Conservation (phyloP, 1,140 invertebrate genomes). For the Limonius californicus region DNA sequence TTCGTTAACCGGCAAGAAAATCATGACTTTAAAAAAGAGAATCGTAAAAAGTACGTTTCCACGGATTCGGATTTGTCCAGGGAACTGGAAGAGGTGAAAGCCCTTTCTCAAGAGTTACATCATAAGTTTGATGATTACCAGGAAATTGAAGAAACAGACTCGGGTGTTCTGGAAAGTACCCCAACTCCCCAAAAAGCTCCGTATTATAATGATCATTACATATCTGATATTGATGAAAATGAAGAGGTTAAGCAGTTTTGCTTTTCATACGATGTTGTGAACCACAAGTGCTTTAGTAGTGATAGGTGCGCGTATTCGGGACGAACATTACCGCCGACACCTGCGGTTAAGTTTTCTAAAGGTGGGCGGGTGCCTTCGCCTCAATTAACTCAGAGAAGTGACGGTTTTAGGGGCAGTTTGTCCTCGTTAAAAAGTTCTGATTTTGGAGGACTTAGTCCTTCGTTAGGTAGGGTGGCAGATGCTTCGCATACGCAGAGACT, state of each 20-base stretch:
- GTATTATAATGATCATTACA: conserved; percentile 44
- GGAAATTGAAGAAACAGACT: background rate
- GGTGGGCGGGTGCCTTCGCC: background rate
- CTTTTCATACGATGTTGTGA: conserved; percentile 25
- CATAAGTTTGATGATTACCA: conserved; percentile 31
- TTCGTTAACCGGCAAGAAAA: background rate
- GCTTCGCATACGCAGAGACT: conserved; percentile 25
- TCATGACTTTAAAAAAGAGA: background rate
- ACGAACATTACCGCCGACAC: conserved; percentile 21
- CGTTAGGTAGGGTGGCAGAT: background rate
- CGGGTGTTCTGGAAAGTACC: conserved; percentile 9
- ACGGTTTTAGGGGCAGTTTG: conserved; percentile 27
- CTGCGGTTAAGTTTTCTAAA: background rate
- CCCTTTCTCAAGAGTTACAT: conserved; percentile 34
- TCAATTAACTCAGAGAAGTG: background rate
- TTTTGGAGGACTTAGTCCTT: conserved; percentile 32
- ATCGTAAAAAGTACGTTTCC: conserved; percentile 29
- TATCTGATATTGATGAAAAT: conserved; percentile 46
- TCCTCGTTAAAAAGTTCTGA: conserved; percentile 43
- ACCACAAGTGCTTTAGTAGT: background rate
- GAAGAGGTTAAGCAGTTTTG: conserved; percentile 43
- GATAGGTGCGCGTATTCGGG: background rate
- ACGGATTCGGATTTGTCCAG: conserved; percentile 36
- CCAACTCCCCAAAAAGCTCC: conserved; percentile 27
- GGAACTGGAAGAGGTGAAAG: conserved; percentile 42